Evolutionary conservation across 2,888 invertebrate genomes (phyloP), one percentile per base, ranked within the genome.

Genomic region (Strigamia maritima): DNA sequence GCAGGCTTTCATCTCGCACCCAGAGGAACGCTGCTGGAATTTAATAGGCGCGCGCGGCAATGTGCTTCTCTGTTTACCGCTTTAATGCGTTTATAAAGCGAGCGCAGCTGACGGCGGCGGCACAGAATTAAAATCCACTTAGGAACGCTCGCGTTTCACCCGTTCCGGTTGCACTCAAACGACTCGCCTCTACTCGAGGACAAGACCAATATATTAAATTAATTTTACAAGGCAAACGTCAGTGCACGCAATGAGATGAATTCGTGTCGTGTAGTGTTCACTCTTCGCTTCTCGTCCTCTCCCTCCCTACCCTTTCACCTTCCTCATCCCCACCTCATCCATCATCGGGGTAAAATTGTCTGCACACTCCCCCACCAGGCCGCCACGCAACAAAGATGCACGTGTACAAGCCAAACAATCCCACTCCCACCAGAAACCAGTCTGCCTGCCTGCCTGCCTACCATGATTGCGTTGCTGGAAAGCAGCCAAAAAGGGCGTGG

Each of bases 111-210:
- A 70, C 70, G 70, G 70, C 70, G 70, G 70, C 70, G 28, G 70
- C 70, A 70, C 70, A 70, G 70, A 70, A 70, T 70, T 70, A 70
- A 70, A 70, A 70, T 70, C 70, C 70, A 70, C 70, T 70, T 70
- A 70, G 70, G 70, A 70, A 70, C 70, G 70, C 70, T 70, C 70
- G 70, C 70, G 70, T 70, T 70, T 70, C 70, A 70, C 70, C 54
- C 28, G 70, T 70, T 70, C 70, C 70, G 70, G 70, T 70, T 70
- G 70, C 70, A 28, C 28, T 70, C 70, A 28, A 70, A 70, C 70
- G 26, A 28, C 70, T 24, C 16, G 70, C 70, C 70, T 70, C 28
- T 54, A 70, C 28, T 24, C 70, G 26, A 70, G 70, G 70, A 70
- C 70, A 70, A 70, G 70, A 70, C 70, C 70, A 70, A 70, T 26